Percentiles rank a stretch among this genome's conserved stretches.
Conservation (phyloP, 2,797 vertebrate species). For the Coregonus ussuriensis region DNA sequence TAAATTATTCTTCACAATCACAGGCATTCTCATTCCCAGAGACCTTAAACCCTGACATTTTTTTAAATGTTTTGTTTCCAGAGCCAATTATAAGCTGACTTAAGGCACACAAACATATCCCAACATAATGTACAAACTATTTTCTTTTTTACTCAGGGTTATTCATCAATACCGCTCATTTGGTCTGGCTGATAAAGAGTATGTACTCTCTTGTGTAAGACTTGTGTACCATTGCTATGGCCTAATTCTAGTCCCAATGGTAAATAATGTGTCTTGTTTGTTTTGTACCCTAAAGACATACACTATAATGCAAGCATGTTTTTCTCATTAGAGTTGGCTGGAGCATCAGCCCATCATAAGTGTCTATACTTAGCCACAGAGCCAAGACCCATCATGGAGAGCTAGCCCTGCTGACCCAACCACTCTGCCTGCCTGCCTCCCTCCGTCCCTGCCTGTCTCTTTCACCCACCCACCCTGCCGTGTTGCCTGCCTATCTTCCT, state of each 20-base stretch:
- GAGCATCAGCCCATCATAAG: no score
- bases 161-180: background rate
- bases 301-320: no score
- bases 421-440: background rate
- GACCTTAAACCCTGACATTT: background rate
- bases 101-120: conserved; percentile 31
- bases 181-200: background rate
- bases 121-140: conserved; percentile 41
- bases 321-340: no score
- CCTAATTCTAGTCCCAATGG: background rate
- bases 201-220: background rate
- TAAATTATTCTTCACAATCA: conserved; percentile 19
- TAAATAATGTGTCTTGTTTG: background rate
- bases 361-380: no score
- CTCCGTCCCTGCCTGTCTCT: background rate
- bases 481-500: background rate
- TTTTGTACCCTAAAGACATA: no score
- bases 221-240: background rate
- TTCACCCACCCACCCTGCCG: background rate
- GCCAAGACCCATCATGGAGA: no score
- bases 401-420: background rate
- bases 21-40: conserved; percentile 23
- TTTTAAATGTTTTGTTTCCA: background rate
- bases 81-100: background rate
- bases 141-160: background rate